Percentiles rank a stretch among this genome's conserved stretches.
These are phyloP conservation scores for Drosophila paulistorum DNA, from an alignment of 1,140 invertebrate species.

Conservation along the genomic window DNA sequence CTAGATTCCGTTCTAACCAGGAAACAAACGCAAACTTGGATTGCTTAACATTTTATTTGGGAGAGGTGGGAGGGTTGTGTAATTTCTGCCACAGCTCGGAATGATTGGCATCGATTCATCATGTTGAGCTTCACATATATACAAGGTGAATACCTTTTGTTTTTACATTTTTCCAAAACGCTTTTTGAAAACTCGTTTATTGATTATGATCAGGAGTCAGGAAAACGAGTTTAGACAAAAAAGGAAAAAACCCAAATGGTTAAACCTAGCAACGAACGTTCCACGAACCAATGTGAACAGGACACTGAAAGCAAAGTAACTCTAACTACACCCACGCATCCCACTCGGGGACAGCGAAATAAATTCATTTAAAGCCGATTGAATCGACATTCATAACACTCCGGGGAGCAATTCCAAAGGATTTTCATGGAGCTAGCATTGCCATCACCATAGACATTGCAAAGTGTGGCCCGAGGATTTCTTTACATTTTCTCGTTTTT, in stretches of 20 bases:
- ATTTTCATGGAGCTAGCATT: slow-evolving; percentile 74
- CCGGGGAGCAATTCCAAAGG: slow-evolving; percentile 82
- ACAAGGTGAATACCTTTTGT: background rate
- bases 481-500: slow-evolving; percentile 77
- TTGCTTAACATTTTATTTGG: too few relatives aligned
- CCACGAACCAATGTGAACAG: slow-evolving; percentile 25
- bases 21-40: background rate
- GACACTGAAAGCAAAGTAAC: background rate
- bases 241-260: slow-evolving; percentile 5
- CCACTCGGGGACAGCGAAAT: slow-evolving; percentile 57
- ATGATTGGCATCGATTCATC: slow-evolving; percentile 36
- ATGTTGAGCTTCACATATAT: slow-evolving; percentile 3
- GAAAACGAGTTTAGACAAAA: background rate
- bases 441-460: slow-evolving; percentile 45
- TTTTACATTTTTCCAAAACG: slow-evolving; percentile 10
- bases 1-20: background rate
- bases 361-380: slow-evolving; percentile 83
- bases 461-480: slow-evolving; percentile 75
- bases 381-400: slow-evolving; percentile 82
- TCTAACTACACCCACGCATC: slow-evolving; percentile 13
- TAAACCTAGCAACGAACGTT: slow-evolving; percentile 33
- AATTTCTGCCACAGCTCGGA: slow-evolving; percentile 28
- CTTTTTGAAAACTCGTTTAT: slow-evolving; percentile 9
- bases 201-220: slow-evolving; percentile 18
- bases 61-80: background rate